Conservation (phyloP, 2,797 vertebrate species). For the Trachops cirrhosus region DNA sequence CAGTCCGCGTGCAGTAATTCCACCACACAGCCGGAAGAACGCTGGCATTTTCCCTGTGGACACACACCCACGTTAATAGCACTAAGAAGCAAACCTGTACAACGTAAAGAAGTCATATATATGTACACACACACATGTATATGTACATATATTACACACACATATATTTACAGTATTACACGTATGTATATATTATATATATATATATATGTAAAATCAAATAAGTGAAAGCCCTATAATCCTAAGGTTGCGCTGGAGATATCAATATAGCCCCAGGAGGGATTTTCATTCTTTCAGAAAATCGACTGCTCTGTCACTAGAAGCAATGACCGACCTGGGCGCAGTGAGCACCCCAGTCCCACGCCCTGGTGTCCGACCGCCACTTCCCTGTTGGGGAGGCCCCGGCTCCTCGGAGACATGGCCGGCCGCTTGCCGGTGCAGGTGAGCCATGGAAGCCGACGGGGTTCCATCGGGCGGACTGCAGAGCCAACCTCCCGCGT, state of each 20-base stretch:
- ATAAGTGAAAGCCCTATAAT: neutral
- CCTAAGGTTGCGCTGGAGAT: neutral
- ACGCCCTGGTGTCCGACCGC: neutral
- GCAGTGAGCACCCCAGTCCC: neutral
- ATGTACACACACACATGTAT: no score
- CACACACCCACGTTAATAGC: neutral
- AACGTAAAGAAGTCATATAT: neutral
- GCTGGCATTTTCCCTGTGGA: neutral
- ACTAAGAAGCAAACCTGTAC: neutral
- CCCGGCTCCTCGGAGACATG: neutral
- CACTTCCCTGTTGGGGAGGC: neutral
- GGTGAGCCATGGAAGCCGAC: neutral
- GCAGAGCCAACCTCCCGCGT: neutral
- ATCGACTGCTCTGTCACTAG: neutral
- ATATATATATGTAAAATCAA: neutral
- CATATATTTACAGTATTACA: no score
- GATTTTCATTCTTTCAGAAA: neutral
- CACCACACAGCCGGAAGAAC: fast-evolving
- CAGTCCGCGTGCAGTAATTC: neutral
- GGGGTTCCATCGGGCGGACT: neutral
- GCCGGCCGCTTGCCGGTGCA: neutral
- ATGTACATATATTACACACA: no score
- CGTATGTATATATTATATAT: no score
- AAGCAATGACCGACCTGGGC: neutral
- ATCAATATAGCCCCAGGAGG: neutral